Evolutionary conservation across 2,888 invertebrate species (phyloP).

Genomic region (Drosophila quinaria): DNA sequence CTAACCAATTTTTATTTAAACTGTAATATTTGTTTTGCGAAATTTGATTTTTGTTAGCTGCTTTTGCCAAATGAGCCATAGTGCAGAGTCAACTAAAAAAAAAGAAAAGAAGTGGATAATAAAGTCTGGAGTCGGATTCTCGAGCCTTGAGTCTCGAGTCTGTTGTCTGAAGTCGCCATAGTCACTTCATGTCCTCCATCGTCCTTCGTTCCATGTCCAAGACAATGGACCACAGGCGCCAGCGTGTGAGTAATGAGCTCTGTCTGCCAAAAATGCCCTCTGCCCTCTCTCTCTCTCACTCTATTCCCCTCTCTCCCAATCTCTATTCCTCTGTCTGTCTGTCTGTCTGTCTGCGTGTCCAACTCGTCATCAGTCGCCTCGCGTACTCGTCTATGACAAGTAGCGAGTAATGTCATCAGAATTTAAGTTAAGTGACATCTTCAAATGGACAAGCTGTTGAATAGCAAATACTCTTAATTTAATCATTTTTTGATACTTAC

Average conservation of each 20-base stretch:
- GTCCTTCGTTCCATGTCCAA: slow-evolving; percentile 2
- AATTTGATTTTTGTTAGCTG: too few species aligned
- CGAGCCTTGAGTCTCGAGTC: slow-evolving; percentile 12
- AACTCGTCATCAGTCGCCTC: slow-evolving; percentile 26
- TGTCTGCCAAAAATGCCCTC: slow-evolving; percentile 25
- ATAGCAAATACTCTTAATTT: slow-evolving; percentile 2
- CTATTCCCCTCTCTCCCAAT: not conserved
- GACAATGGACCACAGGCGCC: slow-evolving; percentile 52
- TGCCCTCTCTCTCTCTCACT: not conserved
- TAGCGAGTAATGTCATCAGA: slow-evolving; percentile 34
- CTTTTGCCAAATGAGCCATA: too few species aligned
- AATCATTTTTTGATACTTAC: not conserved
- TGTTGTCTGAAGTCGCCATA: slow-evolving; percentile 10
- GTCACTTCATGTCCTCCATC: not conserved
- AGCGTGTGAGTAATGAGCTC: slow-evolving; percentile 59
- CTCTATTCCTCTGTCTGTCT: not conserved
- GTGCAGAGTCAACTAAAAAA: not conserved
- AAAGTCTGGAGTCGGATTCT: slow-evolving; percentile 33
- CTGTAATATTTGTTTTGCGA: too few species aligned
- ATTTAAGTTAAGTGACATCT: slow-evolving; percentile 9
- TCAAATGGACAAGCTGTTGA: slow-evolving; percentile 10
- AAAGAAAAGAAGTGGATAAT: slow-evolving; percentile 64
- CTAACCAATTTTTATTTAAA: too few species aligned
- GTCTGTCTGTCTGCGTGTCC: slow-evolving; percentile 5
- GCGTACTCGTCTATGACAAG: slow-evolving; percentile 33